These are phyloP conservation scores for Vulpes ferrilata DNA, from an alignment of 2,113 vertebrate genomes.

Conservation along the genomic window DNA sequence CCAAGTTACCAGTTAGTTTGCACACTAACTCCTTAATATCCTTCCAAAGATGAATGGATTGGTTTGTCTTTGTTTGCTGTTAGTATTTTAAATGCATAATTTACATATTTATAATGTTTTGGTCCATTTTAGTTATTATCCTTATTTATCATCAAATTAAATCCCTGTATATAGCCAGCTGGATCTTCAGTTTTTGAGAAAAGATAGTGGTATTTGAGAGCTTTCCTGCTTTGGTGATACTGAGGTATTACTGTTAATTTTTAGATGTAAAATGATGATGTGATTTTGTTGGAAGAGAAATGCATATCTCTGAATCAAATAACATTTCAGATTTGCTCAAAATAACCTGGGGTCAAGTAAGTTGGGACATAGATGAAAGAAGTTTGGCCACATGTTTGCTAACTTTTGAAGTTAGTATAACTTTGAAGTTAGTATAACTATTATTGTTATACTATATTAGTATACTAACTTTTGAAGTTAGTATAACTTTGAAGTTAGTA, in stretches of 20 bases:
- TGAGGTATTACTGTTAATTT: not conserved
- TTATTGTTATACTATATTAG: no score
- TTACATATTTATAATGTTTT: not conserved
- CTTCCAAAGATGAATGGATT: not conserved
- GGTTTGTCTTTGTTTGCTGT: not conserved
- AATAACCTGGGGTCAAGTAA: not conserved
- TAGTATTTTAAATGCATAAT: not conserved
- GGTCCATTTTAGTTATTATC: not conserved
- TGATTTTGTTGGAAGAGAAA: not conserved
- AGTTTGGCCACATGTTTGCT: not conserved
- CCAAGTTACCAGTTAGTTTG: constrained; percentile 12
- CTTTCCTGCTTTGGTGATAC: not conserved
- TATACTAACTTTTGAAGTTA: constrained; percentile 9
- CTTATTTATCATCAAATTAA: not conserved
- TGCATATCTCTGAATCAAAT: not conserved
- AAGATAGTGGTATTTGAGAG: constrained; percentile 4
- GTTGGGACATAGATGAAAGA: not conserved
- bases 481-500: no score
- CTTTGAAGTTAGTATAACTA: not conserved
- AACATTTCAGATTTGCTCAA: not conserved
- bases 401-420: not conserved
- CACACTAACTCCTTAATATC: not conserved
- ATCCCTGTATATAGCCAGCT: not conserved
- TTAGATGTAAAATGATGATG: not conserved
- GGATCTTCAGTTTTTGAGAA: not conserved